Evolutionary conservation across 2,888 invertebrate genomes (phyloP), one percentile per base, ranked within the genome.

Genomic region (Clistopyga incitator): DNA sequence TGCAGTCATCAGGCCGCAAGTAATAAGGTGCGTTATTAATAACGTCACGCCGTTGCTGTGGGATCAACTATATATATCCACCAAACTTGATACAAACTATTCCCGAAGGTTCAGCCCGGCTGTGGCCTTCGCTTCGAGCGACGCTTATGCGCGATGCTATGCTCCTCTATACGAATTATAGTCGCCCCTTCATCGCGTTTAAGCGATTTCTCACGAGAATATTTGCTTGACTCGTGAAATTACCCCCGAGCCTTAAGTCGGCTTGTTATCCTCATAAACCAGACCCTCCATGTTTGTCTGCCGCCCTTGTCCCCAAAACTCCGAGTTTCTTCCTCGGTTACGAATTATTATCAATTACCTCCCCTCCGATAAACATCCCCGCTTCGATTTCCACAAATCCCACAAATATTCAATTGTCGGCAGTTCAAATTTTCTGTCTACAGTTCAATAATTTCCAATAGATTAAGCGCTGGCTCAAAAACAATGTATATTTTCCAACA

Each of bases 11-110:
- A 78, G 88, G 86, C 88, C 81, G 86, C 76, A 87, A 89, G 88
- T 90, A 89, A 90, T 90, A 89, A 90, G 89, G 88, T 34, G 59
- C 88, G 87, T 90, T 90, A 90, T 90, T 90, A 90, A 90, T 89
- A 89, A 88, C 88, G 86, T 86, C 86, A 89, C 87, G 86, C 88
- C 86, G 82, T 86, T 86, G 84, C 86, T 85, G 86, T 85, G 34
- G 10, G 34, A n/a, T 18, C 34, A 56, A 56, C 25, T 45, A 59
- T 45, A 29, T 45, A 29, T 52, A 71, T 71, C 52, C 61, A 75
- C 42, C 56, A 77, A 77, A 77, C 77, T 77, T 82, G 20, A 18
- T 65, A 34, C 64, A 38, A 78, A 82, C 72, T 82, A 61, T 61
- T 72, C 61, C 61, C 59, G 59, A 65, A 68, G 59, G 45, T 59